Conservation (phyloP, 2,888 invertebrate species). For the Margaritifera margaritifera region DNA sequence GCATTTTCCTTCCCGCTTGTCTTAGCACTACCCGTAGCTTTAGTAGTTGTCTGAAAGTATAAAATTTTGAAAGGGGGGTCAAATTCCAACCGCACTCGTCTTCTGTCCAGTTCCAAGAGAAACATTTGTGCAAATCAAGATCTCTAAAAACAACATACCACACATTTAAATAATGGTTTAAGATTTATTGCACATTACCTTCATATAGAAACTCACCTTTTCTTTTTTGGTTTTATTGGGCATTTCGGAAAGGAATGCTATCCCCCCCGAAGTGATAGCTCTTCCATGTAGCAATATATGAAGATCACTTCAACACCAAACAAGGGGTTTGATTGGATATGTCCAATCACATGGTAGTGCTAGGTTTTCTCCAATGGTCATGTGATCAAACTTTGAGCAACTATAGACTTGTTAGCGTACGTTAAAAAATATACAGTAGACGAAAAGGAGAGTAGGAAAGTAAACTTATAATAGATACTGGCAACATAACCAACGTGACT, state of each 20-base stretch:
- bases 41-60: conserved; percentile 57
- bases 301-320: conserved; percentile 59
- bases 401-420: neutral
- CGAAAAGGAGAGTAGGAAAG: too few relatives aligned
- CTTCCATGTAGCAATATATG: conserved; percentile 39
- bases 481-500: too few relatives aligned
- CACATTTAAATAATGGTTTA: neutral
- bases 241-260: conserved; percentile 55
- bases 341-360: conserved; percentile 53
- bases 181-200: neutral
- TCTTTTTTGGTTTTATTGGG: conserved; percentile 69
- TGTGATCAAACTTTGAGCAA: conserved; percentile 33
- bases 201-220: conserved; percentile 48
- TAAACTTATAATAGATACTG: too few relatives aligned
- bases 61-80: conserved; percentile 3
- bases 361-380: conserved; percentile 31
- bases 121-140: conserved; percentile 3
- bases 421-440: too few relatives aligned
- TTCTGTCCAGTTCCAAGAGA: neutral
- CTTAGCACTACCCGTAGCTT: conserved; percentile 57
- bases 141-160: neutral
- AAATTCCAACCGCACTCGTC: neutral
- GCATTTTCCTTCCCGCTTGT: conserved; percentile 58
- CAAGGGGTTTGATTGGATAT: conserved; percentile 61
- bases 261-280: conserved; percentile 30